Percentiles rank a stretch among this genome's conserved stretches.
Evolutionary conservation across 1,140 invertebrate genomes (phyloP).

Genomic region (Theocolax elegans): DNA sequence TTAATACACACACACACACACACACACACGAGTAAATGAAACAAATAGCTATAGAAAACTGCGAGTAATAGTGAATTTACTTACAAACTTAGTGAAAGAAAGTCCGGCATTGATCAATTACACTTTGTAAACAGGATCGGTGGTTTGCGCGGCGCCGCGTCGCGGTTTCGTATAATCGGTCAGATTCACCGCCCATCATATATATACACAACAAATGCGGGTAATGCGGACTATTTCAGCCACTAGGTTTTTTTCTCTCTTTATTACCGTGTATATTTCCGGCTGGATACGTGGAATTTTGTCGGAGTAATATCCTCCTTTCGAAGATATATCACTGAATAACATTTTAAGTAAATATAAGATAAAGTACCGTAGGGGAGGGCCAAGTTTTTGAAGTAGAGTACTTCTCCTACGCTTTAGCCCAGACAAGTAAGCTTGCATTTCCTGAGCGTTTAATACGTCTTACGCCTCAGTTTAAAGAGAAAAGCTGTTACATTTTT

Average conservation of each 20-base stretch:
- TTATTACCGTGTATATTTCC: not conserved
- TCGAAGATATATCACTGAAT: constrained; percentile 2
- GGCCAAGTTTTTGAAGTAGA: no score
- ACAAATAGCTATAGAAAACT: no score
- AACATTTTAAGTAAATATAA: not conserved
- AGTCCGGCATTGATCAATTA: constrained; percentile 10
- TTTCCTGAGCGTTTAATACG: no score
- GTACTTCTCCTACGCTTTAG: no score
- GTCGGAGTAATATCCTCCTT: not conserved
- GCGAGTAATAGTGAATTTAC: no score
- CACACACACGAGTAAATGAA: no score
- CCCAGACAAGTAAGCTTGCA: no score
- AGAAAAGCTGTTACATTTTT: no score
- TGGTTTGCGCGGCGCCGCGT: not conserved
- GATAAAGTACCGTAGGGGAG: not conserved
- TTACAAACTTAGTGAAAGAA: no score
- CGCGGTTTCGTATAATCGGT: not conserved
- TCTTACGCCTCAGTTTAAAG: no score
- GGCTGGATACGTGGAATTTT: not conserved
- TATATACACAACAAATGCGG: not conserved
- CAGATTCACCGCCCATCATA: not conserved
- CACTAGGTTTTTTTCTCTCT: not conserved
- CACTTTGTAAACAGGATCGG: constrained; percentile 5
- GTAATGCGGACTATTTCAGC: not conserved
- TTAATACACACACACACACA: no score